Evolutionary conservation across 2,113 vertebrate species (phyloP), one percentile per base, ranked within the genome.

Genomic region (Indicator indicator): DNA sequence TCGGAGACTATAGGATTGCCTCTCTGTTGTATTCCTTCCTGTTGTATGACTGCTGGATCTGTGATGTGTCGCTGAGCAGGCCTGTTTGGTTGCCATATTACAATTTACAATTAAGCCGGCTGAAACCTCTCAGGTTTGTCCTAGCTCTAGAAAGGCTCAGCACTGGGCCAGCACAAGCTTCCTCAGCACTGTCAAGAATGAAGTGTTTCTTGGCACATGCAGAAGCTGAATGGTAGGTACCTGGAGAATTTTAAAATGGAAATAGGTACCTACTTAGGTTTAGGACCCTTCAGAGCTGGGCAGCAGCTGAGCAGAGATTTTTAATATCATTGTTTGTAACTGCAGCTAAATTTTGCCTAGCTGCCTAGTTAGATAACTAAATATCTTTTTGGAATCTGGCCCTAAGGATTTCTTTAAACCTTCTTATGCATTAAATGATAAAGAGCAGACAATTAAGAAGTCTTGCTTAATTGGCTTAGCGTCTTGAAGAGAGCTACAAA

Each of bases 401-500:
- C 62, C 83, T 74, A 21, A 83, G 40, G 38, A 42, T 24, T 76
- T 82, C 48, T 78, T 78, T 71, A 27, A n/a, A 36, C 38, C 48
- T 80, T 89, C 83, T 71, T 83, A 55, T 79, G 27, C 50, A 71
- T 91, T 85, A 89, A 91, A 94, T 89, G 91, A 83, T 79, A 82
- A 95, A 94, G 68, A 82, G 4, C n/a, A 80, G 68, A 82, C 84
- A 94, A 94, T 95, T 95, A 91, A 79, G 91, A 85, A 79, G 52
- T 54, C 84, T 79, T 83, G 32, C 68, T 92, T 94, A 92, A 87
- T 68, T 89, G 68, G 11, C 18, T 58, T 60, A 88, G 46, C 48
- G 33, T 89, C 70, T 93, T 93, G 67, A 93, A 93, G 55, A 90
- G 83, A 82, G 63, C 84, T 89, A 89, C 93, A 92, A 94, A 94